Conservation (phyloP, 2,888 invertebrate species). For the Papilio demoleus region DNA sequence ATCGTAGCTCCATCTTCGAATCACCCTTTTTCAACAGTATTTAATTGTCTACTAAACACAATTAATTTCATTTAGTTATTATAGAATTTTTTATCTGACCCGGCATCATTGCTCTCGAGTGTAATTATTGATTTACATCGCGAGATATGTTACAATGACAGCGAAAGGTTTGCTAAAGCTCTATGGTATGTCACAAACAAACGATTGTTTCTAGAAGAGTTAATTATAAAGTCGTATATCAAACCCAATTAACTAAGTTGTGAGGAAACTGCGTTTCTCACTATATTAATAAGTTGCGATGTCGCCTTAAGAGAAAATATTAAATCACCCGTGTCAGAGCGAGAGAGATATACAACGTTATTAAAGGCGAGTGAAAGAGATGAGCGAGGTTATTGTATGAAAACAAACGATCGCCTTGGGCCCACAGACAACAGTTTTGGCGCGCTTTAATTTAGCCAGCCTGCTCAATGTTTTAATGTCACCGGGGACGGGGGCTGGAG, state of each 20-base stretch:
- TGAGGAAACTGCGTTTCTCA: slow-evolving; percentile 38
- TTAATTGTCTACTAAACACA: too few species aligned
- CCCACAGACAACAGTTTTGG: slow-evolving; percentile 80
- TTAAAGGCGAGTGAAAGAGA: slow-evolving; percentile 71
- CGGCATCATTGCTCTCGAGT: too few species aligned
- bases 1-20: too few species aligned
- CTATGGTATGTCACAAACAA: background rate
- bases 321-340: slow-evolving; percentile 65
- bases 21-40: too few species aligned
- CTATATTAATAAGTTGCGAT: slow-evolving; percentile 50
- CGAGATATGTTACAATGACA: background rate
- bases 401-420: slow-evolving; percentile 83
- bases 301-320: slow-evolving; percentile 75
- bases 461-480: slow-evolving; percentile 79
- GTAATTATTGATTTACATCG: background rate
- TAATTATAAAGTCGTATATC: slow-evolving; percentile 14
- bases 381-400: slow-evolving; percentile 79
- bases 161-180: background rate
- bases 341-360: slow-evolving; percentile 58
- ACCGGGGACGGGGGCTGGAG: slow-evolving; percentile 59
- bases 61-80: too few species aligned
- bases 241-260: slow-evolving; percentile 38
- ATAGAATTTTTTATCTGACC: too few species aligned
- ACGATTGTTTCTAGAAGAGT: background rate
- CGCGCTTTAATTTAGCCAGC: slow-evolving; percentile 82